Evolutionary conservation across 23 tunicate genomes (phyloP).

Genomic region (Clavelina lepadiformis): DNA sequence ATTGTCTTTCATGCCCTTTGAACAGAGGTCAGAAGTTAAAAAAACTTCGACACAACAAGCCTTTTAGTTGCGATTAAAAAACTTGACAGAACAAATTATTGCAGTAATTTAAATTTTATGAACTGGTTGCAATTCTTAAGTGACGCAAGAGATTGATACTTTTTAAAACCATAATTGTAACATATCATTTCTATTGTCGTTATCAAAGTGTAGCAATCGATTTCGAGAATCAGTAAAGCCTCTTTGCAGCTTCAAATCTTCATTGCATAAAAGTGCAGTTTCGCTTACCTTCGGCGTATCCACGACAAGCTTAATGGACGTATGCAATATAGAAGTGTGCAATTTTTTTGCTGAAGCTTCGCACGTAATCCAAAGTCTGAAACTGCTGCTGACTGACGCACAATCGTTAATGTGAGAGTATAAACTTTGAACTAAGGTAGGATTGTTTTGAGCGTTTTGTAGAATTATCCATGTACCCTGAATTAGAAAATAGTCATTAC

Average conservation of each 20-base stretch:
- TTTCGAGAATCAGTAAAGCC: too few species aligned
- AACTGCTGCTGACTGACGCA: slow-evolving; percentile 19
- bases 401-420: slow-evolving; percentile 39
- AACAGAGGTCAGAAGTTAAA: background rate
- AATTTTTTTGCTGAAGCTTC: slow-evolving; percentile 35
- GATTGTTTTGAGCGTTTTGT: slow-evolving; percentile 56
- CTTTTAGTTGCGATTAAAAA: background rate
- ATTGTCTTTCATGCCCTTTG: slow-evolving; percentile 92
- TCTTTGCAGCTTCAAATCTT: too few species aligned
- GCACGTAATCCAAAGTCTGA: slow-evolving; percentile 50
- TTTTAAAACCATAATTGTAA: too few species aligned
- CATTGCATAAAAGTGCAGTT: too few species aligned
- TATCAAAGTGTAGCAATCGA: too few species aligned
- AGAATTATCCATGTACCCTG: slow-evolving; percentile 64
- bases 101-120: too few species aligned
- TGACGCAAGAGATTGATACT: too few species aligned
- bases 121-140: too few species aligned
- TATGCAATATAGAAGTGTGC: slow-evolving; percentile 58
- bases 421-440: slow-evolving; percentile 37
- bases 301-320: slow-evolving; percentile 57
- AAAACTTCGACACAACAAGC: background rate
- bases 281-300: slow-evolving; percentile 68
- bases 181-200: too few species aligned
- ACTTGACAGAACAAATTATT: too few species aligned
- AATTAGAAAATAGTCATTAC: background rate